Evolutionary conservation across 2,888 invertebrate genomes (phyloP).

Genomic region (Oegoconia quadripuncta): DNA sequence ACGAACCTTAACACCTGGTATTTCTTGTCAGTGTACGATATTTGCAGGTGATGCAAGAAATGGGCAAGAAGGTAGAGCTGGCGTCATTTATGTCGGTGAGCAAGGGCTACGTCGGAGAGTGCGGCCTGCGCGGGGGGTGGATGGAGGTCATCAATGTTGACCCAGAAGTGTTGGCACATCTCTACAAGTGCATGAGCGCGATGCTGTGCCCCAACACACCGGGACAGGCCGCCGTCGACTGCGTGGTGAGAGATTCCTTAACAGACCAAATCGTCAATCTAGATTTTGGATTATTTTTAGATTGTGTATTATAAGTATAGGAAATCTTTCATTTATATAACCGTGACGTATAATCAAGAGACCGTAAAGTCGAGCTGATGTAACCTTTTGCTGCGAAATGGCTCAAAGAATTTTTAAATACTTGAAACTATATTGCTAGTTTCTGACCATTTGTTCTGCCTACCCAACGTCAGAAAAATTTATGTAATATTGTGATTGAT

Average conservation of each 20-base stretch:
- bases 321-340: too few relatives aligned
- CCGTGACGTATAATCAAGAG: too few relatives aligned
- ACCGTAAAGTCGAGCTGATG: too few relatives aligned
- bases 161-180: slow-evolving; percentile 76
- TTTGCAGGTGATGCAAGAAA: slow-evolving; percentile 83
- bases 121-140: slow-evolving; percentile 95
- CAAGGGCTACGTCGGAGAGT: slow-evolving; percentile 94
- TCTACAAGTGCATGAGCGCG: slow-evolving; percentile 91
- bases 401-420: too few relatives aligned
- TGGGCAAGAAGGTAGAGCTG: slow-evolving; percentile 90
- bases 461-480: too few relatives aligned
- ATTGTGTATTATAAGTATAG: too few relatives aligned
- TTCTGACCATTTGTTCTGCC: too few relatives aligned
- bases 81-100: slow-evolving; percentile 96
- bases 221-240: slow-evolving; percentile 95
- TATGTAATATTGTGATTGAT: too few relatives aligned
- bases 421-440: too few relatives aligned
- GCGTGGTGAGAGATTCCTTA: slow-evolving; percentile 91
- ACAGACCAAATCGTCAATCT: slow-evolving; percentile 91
- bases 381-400: too few relatives aligned
- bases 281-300: too few relatives aligned
- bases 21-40: background rate
- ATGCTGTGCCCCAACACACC: slow-evolving; percentile 96
- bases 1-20: background rate
- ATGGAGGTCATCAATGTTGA: slow-evolving; percentile 92